Evolutionary conservation across 1,140 invertebrate genomes (phyloP).

Genomic region (Vollenhovia emeryi): DNA sequence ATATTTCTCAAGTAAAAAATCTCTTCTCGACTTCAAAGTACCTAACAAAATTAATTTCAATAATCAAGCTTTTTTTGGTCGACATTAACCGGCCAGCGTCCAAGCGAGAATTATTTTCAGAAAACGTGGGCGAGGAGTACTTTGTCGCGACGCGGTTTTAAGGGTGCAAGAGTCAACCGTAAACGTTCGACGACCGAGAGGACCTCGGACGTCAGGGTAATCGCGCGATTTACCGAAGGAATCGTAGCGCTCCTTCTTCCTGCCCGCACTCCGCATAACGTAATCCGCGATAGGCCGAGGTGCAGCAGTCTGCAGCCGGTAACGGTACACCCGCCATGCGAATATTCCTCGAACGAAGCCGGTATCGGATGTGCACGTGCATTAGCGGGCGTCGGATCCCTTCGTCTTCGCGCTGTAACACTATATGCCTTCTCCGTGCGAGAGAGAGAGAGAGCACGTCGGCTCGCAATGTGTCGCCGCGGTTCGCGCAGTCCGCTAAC

Average conservation of each 20-base stretch:
- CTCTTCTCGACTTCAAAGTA: background rate
- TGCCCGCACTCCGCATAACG: conserved; percentile 53
- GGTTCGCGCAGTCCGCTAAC: conserved; percentile 16
- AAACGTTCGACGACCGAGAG: background rate
- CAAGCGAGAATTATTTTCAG: background rate
- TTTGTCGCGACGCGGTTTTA: background rate
- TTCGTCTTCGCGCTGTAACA: conserved; percentile 64
- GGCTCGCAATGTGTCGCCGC: background rate
- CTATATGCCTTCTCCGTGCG: conserved; percentile 46
- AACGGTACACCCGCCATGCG: conserved; percentile 65
- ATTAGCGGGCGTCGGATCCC: conserved; percentile 62
- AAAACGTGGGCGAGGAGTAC: background rate
- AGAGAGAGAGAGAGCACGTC: background rate
- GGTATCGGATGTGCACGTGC: conserved; percentile 68
- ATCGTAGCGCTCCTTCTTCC: conserved; percentile 32
- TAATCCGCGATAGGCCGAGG: conserved; percentile 46
- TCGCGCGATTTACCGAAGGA: conserved; percentile 36
- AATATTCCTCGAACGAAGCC: conserved; percentile 66
- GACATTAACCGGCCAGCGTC: background rate
- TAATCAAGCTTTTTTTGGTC: no score
- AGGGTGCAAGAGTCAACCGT: background rate
- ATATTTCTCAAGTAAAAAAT: background rate
- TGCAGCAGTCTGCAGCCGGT: conserved; percentile 49
- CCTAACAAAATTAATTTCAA: background rate
- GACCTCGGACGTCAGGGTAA: conserved; percentile 6